Base-by-base conservation (phyloP, 2,113 vertebrate genomes). In the Trinectes maculatus region DNA sequence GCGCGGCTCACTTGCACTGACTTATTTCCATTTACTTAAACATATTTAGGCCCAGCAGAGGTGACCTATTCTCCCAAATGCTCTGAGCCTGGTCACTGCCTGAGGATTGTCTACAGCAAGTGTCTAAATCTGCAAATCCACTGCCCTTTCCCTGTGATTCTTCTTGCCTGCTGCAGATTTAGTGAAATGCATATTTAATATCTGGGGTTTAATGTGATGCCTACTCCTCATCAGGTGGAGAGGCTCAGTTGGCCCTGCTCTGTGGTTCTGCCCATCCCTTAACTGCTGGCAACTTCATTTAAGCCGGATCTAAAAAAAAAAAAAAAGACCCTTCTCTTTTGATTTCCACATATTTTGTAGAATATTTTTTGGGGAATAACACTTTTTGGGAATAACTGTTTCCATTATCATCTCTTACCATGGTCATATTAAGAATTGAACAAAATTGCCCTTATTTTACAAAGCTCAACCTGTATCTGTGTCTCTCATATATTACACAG, bases 201-300 rank as follows among this genome's bases (percentile, higher is more conserved):
- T 69, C 1, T 56, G 49, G 57, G 46, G 52, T 44, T 72, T 70
- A 87, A 81, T 74, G 53, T 47, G 73, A 70, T 77, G 52, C 75
- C 69, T 49, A 40, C 52, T 58, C 74, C 49, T 76, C 81, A 65
- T 80, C 78, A 69, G 58, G 58, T 80, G 79, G 80, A 70, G 77
- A 65, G 56, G 57, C 80, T 85, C 57, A 64, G 77, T 78, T 72
- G 71, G 75, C 79, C 57, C 68, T 73, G 75, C 77, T 80, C 57
- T 74, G 65, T 71, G 68, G 72, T 83, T 80, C 71, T 63, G 31
- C 46, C 84, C 86, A 89, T 90, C 85, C 71, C 34, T 37, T 72
- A 74, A 79, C 86, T 85, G 86, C 86, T 88, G 86, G 54, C 70
- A 76, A 74, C 70, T 85, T 67, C 49, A n/a, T n/a, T n/a, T n/a